These are phyloP conservation scores for Leptestheria dahalacensis DNA, from an alignment of 1,140 invertebrate species.

Conservation along the genomic window DNA sequence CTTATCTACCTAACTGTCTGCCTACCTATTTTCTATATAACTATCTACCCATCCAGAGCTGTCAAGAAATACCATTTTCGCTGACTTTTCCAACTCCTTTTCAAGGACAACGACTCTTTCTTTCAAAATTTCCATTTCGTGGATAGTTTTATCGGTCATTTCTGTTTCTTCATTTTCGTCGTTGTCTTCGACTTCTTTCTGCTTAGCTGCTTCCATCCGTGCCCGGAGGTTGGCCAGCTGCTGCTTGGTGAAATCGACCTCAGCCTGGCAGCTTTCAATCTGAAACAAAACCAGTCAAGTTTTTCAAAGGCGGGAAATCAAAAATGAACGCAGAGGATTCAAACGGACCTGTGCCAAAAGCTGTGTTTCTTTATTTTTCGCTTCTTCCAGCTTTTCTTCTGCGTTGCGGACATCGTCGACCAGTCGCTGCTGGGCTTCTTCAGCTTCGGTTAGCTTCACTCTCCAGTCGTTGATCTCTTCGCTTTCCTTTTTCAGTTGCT, in stretches of 20 bases:
- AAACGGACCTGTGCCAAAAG: constrained; percentile 9
- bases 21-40: too few relatives aligned
- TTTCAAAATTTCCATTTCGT: neutral
- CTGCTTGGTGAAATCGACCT: constrained; percentile 32
- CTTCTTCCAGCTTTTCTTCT: constrained; percentile 3
- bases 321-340: constrained; percentile 3
- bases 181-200: neutral
- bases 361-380: constrained; percentile 13
- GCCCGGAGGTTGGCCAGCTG: constrained; percentile 24
- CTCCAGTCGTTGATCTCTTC: constrained; percentile 17
- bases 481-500: constrained; percentile 23
- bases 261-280: constrained; percentile 27
- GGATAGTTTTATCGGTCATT: neutral
- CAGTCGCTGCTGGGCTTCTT: constrained; percentile 14
- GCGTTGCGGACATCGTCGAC: neutral
- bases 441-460: constrained; percentile 16
- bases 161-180: constrained; percentile 2
- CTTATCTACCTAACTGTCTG: too few relatives aligned
- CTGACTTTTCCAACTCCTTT: neutral
- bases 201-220: neutral
- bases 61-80: neutral
- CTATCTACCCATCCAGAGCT: too few relatives aligned
- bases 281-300: constrained; percentile 10
- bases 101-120: neutral
- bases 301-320: neutral